Evolutionary conservation across 2,797 vertebrate genomes (phyloP), one percentile per base, ranked within the genome.

Genomic region (Acrossocheilus fasciatus): DNA sequence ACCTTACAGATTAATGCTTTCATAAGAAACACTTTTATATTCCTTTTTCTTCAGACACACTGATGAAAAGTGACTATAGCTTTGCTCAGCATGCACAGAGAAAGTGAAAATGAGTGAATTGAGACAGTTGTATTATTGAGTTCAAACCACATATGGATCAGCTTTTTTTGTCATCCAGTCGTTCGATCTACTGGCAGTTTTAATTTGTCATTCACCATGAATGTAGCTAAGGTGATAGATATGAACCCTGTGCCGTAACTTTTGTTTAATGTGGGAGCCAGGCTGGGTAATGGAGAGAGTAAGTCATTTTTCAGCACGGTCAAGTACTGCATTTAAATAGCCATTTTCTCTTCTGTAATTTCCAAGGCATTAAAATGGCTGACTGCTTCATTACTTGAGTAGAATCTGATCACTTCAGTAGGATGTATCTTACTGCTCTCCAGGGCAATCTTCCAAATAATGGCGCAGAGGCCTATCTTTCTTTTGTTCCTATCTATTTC

Each of bases 281-380:
- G 81, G 59, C 26, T 81, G 79, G 84, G 74, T 83, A 85, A 84
- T 89, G 83, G 75, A 84, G 81, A 76, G 70, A 86, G 79, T 86
- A 84, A 76, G 82, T 85, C 66, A 82, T 90, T 88, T 90, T 88
- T 89, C 78, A 88, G 74, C 41, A 76, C 43, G 84, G 89, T 83
- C 84, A 89, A 90, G 89, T 89, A 78, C 87, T 89, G 85, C 86
- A 89, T 91, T 91, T 90, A 89, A 90, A 89, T 86, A 85, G 86
- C 84, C 80, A 89, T 88, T 90, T 88, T 86, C 86, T 70, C 34
- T 81, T 72, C 79, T 85, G 89, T 89, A 89, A 90, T 91, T 89
- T 89, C 84, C 70, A 74, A 89, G 86, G 85, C 89, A 91, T 91
- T 91, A 88, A 90, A 78, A 85, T 81, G 57, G 82, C 86, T 82